Evolutionary conservation across 2,888 invertebrate genomes (phyloP).

Genomic region (Mythimna lalbum): DNA sequence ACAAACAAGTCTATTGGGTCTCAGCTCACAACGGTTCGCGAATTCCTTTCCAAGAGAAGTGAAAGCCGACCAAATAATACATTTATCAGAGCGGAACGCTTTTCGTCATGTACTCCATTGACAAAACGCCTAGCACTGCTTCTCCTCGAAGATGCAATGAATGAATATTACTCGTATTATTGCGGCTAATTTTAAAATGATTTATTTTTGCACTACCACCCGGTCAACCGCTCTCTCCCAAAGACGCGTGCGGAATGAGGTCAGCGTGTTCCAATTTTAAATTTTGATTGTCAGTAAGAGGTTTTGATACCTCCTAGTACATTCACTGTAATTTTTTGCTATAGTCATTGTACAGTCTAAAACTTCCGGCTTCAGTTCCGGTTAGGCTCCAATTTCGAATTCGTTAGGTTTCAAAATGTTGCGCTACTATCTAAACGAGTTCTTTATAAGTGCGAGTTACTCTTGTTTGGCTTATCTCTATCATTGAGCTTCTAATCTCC

Average conservation of each 20-base stretch:
- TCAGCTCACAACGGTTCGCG: slow-evolving; percentile 71
- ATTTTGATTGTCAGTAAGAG: slow-evolving; percentile 81
- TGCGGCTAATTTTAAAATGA: slow-evolving; percentile 76
- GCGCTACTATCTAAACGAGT: slow-evolving; percentile 43
- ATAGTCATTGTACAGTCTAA: slow-evolving; percentile 53
- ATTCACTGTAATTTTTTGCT: slow-evolving; percentile 78
- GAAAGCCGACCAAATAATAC: slow-evolving; percentile 83
- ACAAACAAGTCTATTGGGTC: slow-evolving; percentile 69
- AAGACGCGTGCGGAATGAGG: slow-evolving; percentile 85
- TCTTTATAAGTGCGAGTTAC: slow-evolving; percentile 26
- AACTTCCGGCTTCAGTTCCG: slow-evolving; percentile 71
- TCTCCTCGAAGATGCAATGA: slow-evolving; percentile 61
- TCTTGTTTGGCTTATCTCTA: slow-evolving; percentile 40
- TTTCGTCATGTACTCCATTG: slow-evolving; percentile 71
- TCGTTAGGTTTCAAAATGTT: slow-evolving; percentile 44
- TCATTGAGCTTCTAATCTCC: slow-evolving; percentile 44
- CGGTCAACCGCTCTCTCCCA: slow-evolving; percentile 78
- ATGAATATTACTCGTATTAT: slow-evolving; percentile 64
- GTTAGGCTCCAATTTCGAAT: slow-evolving; percentile 58
- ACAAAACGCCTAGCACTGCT: slow-evolving; percentile 61
- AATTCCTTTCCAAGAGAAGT: slow-evolving; percentile 82
- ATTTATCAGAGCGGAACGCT: slow-evolving; percentile 84
- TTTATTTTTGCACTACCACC: slow-evolving; percentile 81
- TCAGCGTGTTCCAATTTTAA: slow-evolving; percentile 87
- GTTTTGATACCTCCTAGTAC: slow-evolving; percentile 74